phyloP scores from a whole-genome alignment of 2,888 invertebrate species.

The Drosophila meridionalis region DNA sequence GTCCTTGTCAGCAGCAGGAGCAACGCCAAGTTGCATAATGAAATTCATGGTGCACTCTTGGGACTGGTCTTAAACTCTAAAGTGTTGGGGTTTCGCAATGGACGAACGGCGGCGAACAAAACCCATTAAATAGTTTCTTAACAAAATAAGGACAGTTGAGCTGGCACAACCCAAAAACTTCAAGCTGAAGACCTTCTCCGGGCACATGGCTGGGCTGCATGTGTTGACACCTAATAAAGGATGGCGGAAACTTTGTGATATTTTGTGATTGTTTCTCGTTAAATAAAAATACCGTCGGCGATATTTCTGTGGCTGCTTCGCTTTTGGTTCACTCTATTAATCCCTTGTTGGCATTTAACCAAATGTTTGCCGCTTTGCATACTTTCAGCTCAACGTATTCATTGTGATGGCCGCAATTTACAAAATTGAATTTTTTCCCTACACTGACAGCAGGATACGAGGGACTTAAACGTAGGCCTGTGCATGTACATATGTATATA shows the following conservation, averaged over 20 bases:
- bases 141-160: slow-evolving; percentile 54
- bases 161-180: slow-evolving; percentile 19
- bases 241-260: slow-evolving; percentile 52
- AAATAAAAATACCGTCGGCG: slow-evolving; percentile 58
- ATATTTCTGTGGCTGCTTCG: slow-evolving; percentile 46
- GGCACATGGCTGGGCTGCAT: slow-evolving; percentile 12
- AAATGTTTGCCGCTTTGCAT: slow-evolving; percentile 55
- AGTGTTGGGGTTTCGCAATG: slow-evolving; percentile 35
- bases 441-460: slow-evolving; percentile 25
- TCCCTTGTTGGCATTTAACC: slow-evolving; percentile 65
- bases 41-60: slow-evolving; percentile 58
- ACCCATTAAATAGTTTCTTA: slow-evolving; percentile 63
- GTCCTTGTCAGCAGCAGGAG: slow-evolving; percentile 28
- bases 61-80: slow-evolving; percentile 54
- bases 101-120: slow-evolving; percentile 45
- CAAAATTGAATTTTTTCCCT: slow-evolving; percentile 58
- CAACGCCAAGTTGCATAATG: slow-evolving; percentile 50
- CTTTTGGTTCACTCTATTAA: slow-evolving; percentile 59
- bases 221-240: slow-evolving; percentile 59
- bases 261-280: slow-evolving; percentile 71
- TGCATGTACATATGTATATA: neutral
- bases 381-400: slow-evolving; percentile 41
- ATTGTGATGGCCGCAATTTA: slow-evolving; percentile 60
- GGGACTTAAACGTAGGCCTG: neutral
- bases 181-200: slow-evolving; percentile 14